Evolutionary conservation across 2,113 vertebrate species (phyloP), one percentile per base, ranked within the genome.

Genomic region (Lagopus leucura): DNA sequence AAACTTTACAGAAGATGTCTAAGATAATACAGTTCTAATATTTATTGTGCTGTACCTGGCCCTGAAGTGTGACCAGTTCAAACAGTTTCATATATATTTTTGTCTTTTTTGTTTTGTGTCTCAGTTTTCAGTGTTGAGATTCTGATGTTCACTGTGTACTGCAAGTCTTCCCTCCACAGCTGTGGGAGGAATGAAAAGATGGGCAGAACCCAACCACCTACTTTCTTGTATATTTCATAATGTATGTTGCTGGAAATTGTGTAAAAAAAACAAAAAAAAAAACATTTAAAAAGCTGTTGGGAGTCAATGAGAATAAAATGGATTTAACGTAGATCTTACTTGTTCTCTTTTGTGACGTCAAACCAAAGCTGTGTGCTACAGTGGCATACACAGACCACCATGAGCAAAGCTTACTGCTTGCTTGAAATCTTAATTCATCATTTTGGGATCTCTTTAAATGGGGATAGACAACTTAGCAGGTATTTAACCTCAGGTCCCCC

Each of bases 41-140:
- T 98, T 98, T 98, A 98, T 98, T 98, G 97, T 98, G 96, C 96
- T 97, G 89, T 97, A 88, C 85, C 94, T 97, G 88, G 93, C 95
- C 97, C 93, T 86, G 86, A 95, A 81, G 92, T 94, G 95, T 97
- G 97, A 97, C 97, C 97, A 97, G 94, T 97, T 97, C 92, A 95
- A 96, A 90, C 93, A 97, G 97, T 97, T 98, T 97, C 96, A 79
- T 94, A 96, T 92, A 96, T 97, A 95, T 97, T 97, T 97, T 94
- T 92, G 80, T 95, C 69, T 94, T 82, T 78, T 73, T 93, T 90
- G 82, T 61, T 96, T 92, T 82, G 95, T 97, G 94, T 97, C 94
- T 77, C 76, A 79, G 86, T 97, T 98, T 95, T 96, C 95, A 96
- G 97, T 98, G 97, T 98, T 98, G 92, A 97, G 82, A 97, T 97